Conservation (phyloP, 2,113 vertebrate genomes). For the Stegastes partitus region DNA sequence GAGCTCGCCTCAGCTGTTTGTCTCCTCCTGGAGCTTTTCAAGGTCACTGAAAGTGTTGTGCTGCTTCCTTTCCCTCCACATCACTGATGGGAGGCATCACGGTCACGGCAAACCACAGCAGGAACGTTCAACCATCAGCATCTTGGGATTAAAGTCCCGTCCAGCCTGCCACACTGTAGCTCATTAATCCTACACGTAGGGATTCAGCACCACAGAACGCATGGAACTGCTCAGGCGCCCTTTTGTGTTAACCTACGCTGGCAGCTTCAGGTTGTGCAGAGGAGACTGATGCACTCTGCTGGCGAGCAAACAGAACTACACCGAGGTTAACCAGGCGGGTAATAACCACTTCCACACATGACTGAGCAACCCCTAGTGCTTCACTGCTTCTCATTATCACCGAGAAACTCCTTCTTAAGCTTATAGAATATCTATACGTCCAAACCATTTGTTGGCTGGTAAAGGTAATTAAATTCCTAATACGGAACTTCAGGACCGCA, state of each 20-base stretch:
- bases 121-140: constrained; percentile 27
- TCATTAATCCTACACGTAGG: constrained; percentile 22
- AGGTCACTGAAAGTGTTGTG: constrained; percentile 53
- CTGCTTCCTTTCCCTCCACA: constrained; percentile 19
- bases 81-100: constrained; percentile 28
- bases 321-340: constrained; percentile 9
- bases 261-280: constrained; percentile 4
- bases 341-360: constrained; percentile 52
- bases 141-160: constrained; percentile 17
- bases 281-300: constrained; percentile 77
- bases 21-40: constrained; percentile 56
- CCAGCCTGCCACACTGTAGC: constrained; percentile 11
- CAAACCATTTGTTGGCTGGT: not conserved
- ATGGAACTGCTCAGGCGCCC: constrained; percentile 8
- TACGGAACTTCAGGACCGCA: not conserved
- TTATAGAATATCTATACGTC: not conserved
- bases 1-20: constrained; percentile 37
- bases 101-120: constrained; percentile 34
- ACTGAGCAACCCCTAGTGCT: constrained; percentile 26
- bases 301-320: constrained; percentile 61
- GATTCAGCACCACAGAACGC: constrained; percentile 22
- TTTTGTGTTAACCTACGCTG: constrained; percentile 33
- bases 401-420: constrained; percentile 17
- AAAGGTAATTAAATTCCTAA: not conserved
- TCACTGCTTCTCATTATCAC: constrained; percentile 34